phyloP scores from a whole-genome alignment of 2,888 invertebrate genomes.

The Nezara viridula region DNA sequence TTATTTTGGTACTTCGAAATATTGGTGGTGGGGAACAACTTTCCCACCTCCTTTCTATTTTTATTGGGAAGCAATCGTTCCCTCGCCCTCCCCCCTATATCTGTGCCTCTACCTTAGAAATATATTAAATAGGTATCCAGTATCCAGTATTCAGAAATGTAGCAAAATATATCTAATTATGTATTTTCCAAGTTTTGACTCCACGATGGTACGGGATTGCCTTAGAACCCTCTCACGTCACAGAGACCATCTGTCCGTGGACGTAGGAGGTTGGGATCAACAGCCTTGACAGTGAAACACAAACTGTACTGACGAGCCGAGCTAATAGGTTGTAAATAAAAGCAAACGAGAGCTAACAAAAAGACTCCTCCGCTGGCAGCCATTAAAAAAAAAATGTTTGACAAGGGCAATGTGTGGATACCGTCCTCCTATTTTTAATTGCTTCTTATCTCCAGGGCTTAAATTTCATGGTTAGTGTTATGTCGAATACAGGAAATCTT shows the following conservation, averaged over 20 bases:
- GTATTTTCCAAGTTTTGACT: background rate
- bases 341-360: background rate
- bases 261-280: background rate
- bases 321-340: background rate
- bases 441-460: background rate
- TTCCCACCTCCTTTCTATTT: no score
- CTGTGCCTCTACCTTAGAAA: no score
- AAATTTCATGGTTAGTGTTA: no score
- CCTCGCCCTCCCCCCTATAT: no score
- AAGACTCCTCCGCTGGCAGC: background rate
- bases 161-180: no score
- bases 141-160: no score
- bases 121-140: no score
- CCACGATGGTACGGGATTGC: background rate
- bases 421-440: background rate
- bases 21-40: no score
- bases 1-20: no score
- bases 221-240: background rate
- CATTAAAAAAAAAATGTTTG: background rate
- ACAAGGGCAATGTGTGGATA: background rate
- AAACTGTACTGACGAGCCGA: background rate
- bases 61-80: no score
- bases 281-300: background rate
- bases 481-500: no score
- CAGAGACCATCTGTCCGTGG: background rate